Evolutionary conservation across 2,797 vertebrate genomes (phyloP), one percentile per base, ranked within the genome.

Genomic region (Sebastes minor): DNA sequence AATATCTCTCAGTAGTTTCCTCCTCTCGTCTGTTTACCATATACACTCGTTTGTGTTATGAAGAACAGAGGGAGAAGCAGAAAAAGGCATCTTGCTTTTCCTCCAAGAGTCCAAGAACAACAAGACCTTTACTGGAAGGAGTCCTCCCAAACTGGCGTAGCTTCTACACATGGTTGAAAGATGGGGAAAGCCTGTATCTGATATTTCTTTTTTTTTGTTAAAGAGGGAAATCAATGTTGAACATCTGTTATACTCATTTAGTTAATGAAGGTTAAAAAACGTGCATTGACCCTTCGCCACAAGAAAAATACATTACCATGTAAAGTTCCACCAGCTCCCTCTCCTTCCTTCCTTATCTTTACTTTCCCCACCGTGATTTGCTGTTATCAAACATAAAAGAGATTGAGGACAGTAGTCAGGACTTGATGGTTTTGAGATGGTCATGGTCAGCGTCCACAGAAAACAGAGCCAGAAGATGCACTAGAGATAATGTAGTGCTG

Each of bases 81-180:
- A 68, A 63, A 61, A 57, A 16, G 38, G 25, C 46, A 79, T 71
- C 73, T 86, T 80, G 55, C 52, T 64, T 85, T 73, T 84, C 61
- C 53, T 25, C 73, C 7, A 27, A 42, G 38, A 80, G 75, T 91
- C 90, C 90, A 91, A 88, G 80, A 93, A 87, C 86, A 93, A 90
- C 90, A 90, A 61, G 32, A 63, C 56, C 33, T 63, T 91, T 85
- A 78, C 78, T 82, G 85, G 84, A 88, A 92, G 55, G 23, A 49
- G 63, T 20, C 67, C 42, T 76, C 18, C 3, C 66, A 64, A 65
- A 80, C 70, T 71, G 68, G 69, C 78, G 73, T 49, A 71, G 57
- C 38, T 78, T 82, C 42, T 80, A 76, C 90, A 89, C 71, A 78
- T 91, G 91, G 89, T 90, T 84, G 73, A 84, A 90, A 92, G 77